Conservation (phyloP, 2,888 invertebrate species). For the Aphidoletes aphidimyza region DNA sequence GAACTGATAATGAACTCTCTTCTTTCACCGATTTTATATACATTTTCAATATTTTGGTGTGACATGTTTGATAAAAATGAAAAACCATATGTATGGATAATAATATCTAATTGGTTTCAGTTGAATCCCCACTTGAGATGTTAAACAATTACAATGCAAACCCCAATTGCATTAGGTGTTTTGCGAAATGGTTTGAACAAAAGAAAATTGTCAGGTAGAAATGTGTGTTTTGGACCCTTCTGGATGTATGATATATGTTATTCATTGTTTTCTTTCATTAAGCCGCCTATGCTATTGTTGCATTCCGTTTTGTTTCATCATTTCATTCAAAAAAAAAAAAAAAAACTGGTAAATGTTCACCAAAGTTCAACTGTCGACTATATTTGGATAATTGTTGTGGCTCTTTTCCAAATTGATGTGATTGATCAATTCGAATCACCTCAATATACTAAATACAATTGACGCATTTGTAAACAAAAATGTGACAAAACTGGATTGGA, state of each 20-base stretch:
- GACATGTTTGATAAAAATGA: neutral
- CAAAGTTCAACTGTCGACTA: no score
- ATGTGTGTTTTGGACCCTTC: no score
- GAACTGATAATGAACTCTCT: neutral
- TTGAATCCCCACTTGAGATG: neutral
- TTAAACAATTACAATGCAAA: neutral
- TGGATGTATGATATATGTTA: neutral
- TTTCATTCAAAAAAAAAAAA: neutral
- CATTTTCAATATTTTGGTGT: neutral
- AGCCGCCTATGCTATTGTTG: neutral
- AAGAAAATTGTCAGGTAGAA: no score
- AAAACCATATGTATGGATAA: neutral
- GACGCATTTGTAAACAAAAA: no score
- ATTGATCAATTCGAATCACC: no score
- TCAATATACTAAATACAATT: no score
- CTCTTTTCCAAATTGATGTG: no score
- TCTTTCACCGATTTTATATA: neutral
- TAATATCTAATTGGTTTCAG: neutral
- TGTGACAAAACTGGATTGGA: neutral
- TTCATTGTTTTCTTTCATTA: neutral
- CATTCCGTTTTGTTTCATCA: neutral
- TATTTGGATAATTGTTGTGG: no score
- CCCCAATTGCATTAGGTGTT: neutral
- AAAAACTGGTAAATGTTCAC: no score
- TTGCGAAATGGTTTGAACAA: no score